Base-by-base conservation (phyloP, 1,140 invertebrate genomes). In the Lethocerus indicus region DNA sequence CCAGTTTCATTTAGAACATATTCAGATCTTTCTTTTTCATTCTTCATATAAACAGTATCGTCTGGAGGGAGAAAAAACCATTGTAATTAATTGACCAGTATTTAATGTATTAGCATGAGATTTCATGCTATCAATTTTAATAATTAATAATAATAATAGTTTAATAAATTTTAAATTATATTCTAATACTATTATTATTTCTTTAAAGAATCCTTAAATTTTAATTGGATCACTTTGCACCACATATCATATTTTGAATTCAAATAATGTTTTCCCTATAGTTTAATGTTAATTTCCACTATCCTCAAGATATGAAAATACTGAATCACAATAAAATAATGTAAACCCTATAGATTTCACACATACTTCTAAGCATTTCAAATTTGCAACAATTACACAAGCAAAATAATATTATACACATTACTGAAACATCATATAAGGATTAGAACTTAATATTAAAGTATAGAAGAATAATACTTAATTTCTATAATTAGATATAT, bases 1-100 rank as follows among this genome's bases (percentile, higher is more conserved):
- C 82, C 82, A 47, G 67, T 72, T 51, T 87, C 82, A 56, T 81
- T 82, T 24, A 81, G 60, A 2, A 86, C 71, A 60, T 82, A 85
- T 62, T 86, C 82, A 32, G 78, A 66, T 25, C 73, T 63, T 27
- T 72, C 69, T 4, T 69, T 65, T 37, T 74, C 71, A 51, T 79
- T 71, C 28, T 74, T 69, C 71, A 85, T 71, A 63, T 75, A 82
- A 12, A 83, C 80, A 3, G 65, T 54, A 60, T 82, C 79, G 47
- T 75, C 76, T 60, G 56, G 0, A 56, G 58, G 36, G 51, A 18
- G 54, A 58, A 36, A 56, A 12, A 29, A 21, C 3, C 23, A 14
- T 39, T 16, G 16, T 13, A 20, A 20, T 9, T 18, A 40, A 13
- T 9, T 7, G 13, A 18, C n/a, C n/a, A 32, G 24, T 47, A 47